Evolutionary conservation across 2,113 vertebrate species (phyloP), one percentile per base, ranked within the genome.

Genomic region (Aegotheles bennettii): DNA sequence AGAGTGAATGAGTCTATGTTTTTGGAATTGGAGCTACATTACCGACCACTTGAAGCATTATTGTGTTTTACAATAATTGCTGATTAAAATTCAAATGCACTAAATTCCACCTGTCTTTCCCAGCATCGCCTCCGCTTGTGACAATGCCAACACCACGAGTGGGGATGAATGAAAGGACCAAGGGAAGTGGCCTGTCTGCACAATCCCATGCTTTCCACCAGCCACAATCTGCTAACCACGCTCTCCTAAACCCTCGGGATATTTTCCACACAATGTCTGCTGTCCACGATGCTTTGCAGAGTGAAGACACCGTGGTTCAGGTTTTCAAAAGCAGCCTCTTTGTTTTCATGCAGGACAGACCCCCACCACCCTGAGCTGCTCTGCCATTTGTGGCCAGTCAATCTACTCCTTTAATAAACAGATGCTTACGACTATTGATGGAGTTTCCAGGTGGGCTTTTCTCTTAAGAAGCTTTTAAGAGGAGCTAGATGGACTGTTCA

Each of bases 1-100:
- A 51, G 60, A 94, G 78, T 28, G 82, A 77, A 94, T 94, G 89
- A 67, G 45, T 74, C 85, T 86, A 6, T 89, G 81, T 70, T 93
- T 96, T 86, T 84, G 82, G 91, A 94, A 85, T 36, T 76, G 77
- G 77, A 90, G 11, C 48, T 73, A 64, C 94, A 96, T 94, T 94
- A 87, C 88, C 54, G 76, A 71, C 71, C 51, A 96, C 77, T 87
- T 84, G 75, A 93, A 83, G 83, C 57, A 36, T 87, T 94, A 81
- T 69, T 90, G 77, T 92, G 83, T 86, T 97, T 83, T 96, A 95
- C 83, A 94, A 76, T 94, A 95, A 96, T 90, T 94, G 74, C 83
- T 95, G 85, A 94, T 89, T 96, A 93, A 94, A 93, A 96, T 92
- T 77, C 80, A 94, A 87, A 77, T 10, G 63, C 89, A 89, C 70